Evolutionary conservation across 1,140 invertebrate genomes (phyloP), one percentile per base, ranked within the genome.

Genomic region (Hycleus phaleratus): DNA sequence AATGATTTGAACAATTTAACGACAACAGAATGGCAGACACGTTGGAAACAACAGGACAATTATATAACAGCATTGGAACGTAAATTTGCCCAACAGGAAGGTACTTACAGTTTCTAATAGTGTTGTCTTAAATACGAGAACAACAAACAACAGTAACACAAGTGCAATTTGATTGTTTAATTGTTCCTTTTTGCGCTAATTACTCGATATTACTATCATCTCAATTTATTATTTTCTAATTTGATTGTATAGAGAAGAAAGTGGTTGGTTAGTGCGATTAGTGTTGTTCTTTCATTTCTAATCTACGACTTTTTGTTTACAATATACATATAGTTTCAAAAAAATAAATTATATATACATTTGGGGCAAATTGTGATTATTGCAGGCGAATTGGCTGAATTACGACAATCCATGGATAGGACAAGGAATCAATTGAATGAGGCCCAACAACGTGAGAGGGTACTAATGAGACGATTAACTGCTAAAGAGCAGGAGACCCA

Each of bases 401-500:
- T 90, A 67, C 85, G 85, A 75, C 85, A 91, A 74, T 82, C 85
- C 62, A 88, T 92, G 76, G 88, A 91, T 50, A 88, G 88, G 68
- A 79, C 88, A 61, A 87, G 85, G 65, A 84, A 86, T 64, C 91
- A 93, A 73, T 83, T 88, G 69, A 77, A 82, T 40, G 93, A 97
- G 71, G 85, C 90, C 49, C 87, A 88, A 62, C 84, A 93, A 62
- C 82, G 91, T 69, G 95, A 97, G 74, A 93, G 93, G 75, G 86
- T 95, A 54, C 82, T 97, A 54, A 87, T 96, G 50, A 85, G 95
- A 67, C 80, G 93, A 69, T 79, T 97, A 49, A 87, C 93, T 55
- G 88, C 89, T 58, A 97, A 97, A 77, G 95, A 97, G 74, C 93
- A 97, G 76, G 93, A 98, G 79, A 84, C 96, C 68, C 92, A 97